phyloP scores from a whole-genome alignment of 2,888 invertebrate species.

The Phengaris arion region DNA sequence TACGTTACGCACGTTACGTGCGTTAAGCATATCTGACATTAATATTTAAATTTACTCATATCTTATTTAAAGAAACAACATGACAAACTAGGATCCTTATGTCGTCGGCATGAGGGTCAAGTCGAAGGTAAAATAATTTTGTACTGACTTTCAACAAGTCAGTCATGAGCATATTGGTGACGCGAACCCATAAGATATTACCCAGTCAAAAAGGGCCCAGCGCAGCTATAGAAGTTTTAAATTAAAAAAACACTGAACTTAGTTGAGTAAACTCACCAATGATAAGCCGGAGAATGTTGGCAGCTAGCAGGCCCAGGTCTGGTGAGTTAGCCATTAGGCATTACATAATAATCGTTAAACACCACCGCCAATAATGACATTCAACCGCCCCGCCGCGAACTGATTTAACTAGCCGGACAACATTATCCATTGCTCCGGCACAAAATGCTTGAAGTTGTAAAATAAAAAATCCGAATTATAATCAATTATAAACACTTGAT shows the following conservation, averaged over 20 bases:
- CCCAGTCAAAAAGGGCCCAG: too few relatives aligned
- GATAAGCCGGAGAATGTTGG: constrained; percentile 81
- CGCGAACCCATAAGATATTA: too few relatives aligned
- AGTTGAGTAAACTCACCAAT: constrained; percentile 74
- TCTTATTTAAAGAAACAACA: too few relatives aligned
- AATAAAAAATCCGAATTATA: background rate
- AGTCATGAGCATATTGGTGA: too few relatives aligned
- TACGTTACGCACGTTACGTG: too few relatives aligned
- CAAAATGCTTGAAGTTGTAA: constrained; percentile 1
- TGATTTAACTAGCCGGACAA: constrained; percentile 33
- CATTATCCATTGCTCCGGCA: constrained; percentile 10
- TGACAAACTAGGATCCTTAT: too few relatives aligned
- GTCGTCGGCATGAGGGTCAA: too few relatives aligned
- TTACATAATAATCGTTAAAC: constrained; percentile 55
- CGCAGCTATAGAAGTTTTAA: too few relatives aligned
- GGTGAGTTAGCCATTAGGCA: constrained; percentile 80
- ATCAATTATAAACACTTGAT: constrained; percentile 33
- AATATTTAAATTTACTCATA: too few relatives aligned
- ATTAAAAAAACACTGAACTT: background rate
- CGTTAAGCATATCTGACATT: too few relatives aligned
- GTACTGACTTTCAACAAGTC: too few relatives aligned
- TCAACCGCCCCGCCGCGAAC: constrained; percentile 40
- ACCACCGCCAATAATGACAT: constrained; percentile 64
- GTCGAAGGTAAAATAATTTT: too few relatives aligned
- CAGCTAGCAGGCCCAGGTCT: constrained; percentile 80